Conservation (phyloP, 2,797 vertebrate species). For the Stomatorhinus walkeri region DNA sequence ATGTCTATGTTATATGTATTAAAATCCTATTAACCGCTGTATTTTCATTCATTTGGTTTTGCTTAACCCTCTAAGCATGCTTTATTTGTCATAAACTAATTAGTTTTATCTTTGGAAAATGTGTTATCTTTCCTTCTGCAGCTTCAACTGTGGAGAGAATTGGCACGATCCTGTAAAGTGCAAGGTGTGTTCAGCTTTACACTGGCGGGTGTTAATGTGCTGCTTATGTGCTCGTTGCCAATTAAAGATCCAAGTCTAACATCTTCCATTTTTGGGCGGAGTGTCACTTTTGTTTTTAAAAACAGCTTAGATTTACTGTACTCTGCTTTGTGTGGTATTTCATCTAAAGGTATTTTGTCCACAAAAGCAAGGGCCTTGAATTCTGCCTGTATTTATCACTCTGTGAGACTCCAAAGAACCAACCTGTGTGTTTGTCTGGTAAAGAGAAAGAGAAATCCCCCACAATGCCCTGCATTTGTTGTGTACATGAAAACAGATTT, state of each 20-base stretch:
- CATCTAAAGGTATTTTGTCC: background rate
- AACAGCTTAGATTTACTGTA: background rate
- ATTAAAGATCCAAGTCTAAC: background rate
- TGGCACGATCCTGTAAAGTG: constrained; percentile 99
- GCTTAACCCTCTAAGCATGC: background rate
- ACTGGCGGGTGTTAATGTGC: background rate
- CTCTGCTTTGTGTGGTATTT: background rate
- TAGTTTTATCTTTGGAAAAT: background rate
- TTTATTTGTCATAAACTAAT: background rate
- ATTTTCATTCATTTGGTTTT: background rate
- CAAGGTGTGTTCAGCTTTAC: constrained; percentile 67
- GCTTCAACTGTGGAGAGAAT: constrained; percentile 99
- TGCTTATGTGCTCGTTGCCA: background rate
- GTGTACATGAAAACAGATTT: background rate
- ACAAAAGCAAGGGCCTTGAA: background rate
- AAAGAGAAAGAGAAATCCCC: background rate
- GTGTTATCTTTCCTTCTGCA: constrained; percentile 47
- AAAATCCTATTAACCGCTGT: background rate
- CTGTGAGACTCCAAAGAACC: background rate
- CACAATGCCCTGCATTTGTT: background rate
- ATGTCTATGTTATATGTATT: background rate
- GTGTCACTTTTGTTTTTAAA: background rate
- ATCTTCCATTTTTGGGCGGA: background rate
- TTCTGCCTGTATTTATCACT: background rate
- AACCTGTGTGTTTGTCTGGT: background rate